A percentile compares a stretch with the other conserved stretches of the same genome.
Conservation (phyloP, 2,888 invertebrate species). For the Drosophila tanythrix region DNA sequence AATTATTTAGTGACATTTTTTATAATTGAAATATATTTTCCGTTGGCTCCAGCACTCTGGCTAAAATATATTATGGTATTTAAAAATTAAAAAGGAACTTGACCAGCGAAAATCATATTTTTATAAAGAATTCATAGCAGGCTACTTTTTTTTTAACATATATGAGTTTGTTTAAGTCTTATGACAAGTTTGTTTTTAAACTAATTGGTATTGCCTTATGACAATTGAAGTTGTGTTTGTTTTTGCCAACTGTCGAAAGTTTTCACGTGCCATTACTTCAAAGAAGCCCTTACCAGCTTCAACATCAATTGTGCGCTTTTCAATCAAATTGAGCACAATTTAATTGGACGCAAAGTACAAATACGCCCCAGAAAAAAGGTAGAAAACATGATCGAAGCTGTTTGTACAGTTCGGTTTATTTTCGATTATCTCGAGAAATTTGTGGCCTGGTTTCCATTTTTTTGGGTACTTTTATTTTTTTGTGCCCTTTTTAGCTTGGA, state of each 20-base stretch:
- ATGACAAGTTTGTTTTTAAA: not conserved
- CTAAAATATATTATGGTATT: not conserved
- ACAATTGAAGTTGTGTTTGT: not conserved
- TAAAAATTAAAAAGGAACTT: not conserved
- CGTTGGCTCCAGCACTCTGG: not conserved
- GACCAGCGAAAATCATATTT: not conserved
- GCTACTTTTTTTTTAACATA: not conserved
- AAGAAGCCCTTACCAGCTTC: not conserved
- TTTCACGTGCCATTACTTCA: not conserved
- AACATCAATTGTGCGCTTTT: constrained; percentile 8
- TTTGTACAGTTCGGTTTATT: constrained; percentile 12
- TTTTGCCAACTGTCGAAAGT: not conserved
- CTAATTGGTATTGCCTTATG: not conserved
- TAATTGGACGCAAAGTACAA: constrained; percentile 29
- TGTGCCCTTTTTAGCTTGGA: not conserved
- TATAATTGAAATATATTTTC: not conserved
- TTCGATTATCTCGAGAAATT: constrained; percentile 38
- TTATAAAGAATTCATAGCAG: not conserved
- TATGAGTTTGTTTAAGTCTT: not conserved
- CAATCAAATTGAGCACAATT: constrained; percentile 50
- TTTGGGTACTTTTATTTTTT: not conserved
- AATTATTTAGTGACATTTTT: not conserved
- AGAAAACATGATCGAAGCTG: constrained; percentile 9
- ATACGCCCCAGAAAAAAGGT: not conserved
- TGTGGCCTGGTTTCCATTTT: constrained; percentile 34